Conservation (phyloP, 2,113 vertebrate species). For the Menidia beryllina region DNA sequence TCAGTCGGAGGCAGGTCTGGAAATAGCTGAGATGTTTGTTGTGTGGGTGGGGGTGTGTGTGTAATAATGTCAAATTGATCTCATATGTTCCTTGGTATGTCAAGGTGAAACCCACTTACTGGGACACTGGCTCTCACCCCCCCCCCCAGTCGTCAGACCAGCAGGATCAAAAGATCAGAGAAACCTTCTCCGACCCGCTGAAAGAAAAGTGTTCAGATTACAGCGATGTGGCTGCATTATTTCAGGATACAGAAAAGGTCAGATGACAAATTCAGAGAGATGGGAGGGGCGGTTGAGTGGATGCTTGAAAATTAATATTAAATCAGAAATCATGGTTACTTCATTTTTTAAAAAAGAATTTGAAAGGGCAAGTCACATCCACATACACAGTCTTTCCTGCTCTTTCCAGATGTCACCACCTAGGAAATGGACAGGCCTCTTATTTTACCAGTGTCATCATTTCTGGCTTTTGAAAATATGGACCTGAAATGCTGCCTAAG, state of each 20-base stretch:
- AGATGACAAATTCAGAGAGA: constrained; percentile 11
- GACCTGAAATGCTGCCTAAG: constrained; percentile 29
- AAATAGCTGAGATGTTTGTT: constrained; percentile 23
- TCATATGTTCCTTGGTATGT: constrained; percentile 62
- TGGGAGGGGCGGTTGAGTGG: constrained; percentile 20
- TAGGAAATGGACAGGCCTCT: constrained; percentile 2
- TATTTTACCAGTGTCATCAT: constrained; percentile 30
- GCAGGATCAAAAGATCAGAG: constrained; percentile 33
- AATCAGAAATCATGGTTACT: neutral
- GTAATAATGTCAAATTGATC: constrained; percentile 66
- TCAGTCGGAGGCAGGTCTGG: constrained; percentile 15
- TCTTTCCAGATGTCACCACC: constrained; percentile 14
- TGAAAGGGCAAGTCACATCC: neutral
- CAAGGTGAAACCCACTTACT: constrained; percentile 46
- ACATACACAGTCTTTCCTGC: constrained; percentile 1
- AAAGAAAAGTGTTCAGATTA: constrained; percentile 23
- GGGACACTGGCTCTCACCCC: constrained; percentile 5
- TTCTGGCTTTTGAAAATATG: constrained; percentile 28
- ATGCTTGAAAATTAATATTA: constrained; percentile 34
- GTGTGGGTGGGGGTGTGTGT: constrained; percentile 22
- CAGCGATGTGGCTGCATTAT: constrained; percentile 17
- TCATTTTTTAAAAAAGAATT: too few species aligned
- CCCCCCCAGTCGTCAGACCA: constrained; percentile 24
- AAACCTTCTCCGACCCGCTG: constrained; percentile 35
- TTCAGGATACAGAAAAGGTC: too few species aligned